A percentile compares a stretch with the other conserved stretches of the same genome.
Evolutionary conservation across 2,888 invertebrate species (phyloP).

Genomic region (Cosmia trapezina): DNA sequence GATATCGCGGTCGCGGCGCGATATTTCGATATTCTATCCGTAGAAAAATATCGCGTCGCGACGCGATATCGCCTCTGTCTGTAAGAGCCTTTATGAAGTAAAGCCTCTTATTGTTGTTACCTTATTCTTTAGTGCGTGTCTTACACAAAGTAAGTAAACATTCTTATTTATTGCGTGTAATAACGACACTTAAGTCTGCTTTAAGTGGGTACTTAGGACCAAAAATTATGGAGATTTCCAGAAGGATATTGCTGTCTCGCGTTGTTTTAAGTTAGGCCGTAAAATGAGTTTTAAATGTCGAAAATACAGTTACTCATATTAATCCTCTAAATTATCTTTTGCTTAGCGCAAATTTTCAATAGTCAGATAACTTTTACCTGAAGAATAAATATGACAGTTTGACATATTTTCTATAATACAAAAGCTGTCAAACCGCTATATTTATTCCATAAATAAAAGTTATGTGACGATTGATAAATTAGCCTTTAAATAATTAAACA

Average conservation of each 20-base stretch:
- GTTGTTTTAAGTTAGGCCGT: slow-evolving; percentile 28
- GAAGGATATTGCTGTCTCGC: slow-evolving; percentile 27
- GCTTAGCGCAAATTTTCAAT: neutral
- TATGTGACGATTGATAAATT: too few relatives aligned
- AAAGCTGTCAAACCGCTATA: too few relatives aligned
- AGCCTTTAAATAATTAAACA: slow-evolving; percentile 4
- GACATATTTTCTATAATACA: too few relatives aligned
- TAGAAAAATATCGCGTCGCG: too few relatives aligned
- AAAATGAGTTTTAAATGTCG: slow-evolving; percentile 26
- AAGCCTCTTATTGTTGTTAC: slow-evolving; percentile 27
- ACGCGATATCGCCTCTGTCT: too few relatives aligned
- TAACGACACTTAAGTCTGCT: slow-evolving; percentile 50
- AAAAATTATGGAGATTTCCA: slow-evolving; percentile 51
- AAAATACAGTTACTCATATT: slow-evolving; percentile 24
- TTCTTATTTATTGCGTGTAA: slow-evolving; percentile 54
- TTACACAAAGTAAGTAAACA: slow-evolving; percentile 40
- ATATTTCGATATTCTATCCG: too few relatives aligned
- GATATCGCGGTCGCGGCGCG: too few relatives aligned
- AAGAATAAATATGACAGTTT: too few relatives aligned
- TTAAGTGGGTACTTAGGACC: slow-evolving; percentile 49
- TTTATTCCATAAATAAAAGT: too few relatives aligned
- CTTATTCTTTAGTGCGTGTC: slow-evolving; percentile 30
- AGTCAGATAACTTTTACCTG: too few relatives aligned
- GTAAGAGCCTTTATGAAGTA: too few relatives aligned
- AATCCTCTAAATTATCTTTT: slow-evolving; percentile 18